Conservation (phyloP, 2,113 vertebrate species). For the Forbesichthys papilliferus region DNA sequence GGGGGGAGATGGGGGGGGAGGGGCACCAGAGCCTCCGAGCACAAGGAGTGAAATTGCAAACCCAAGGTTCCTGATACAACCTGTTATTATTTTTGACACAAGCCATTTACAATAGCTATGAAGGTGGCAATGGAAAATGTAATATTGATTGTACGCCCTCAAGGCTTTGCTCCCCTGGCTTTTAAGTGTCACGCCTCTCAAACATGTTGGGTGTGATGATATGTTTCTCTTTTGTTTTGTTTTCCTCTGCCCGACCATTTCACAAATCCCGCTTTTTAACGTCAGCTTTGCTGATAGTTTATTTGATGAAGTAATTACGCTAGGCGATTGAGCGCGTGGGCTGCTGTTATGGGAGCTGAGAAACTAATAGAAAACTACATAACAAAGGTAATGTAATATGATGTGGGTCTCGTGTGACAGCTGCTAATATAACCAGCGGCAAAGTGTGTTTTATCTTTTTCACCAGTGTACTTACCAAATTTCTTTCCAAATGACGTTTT, state of each 20-base stretch:
- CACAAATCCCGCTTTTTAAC: constrained; percentile 58
- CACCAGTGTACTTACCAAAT: constrained; percentile 62
- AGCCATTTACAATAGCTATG: constrained; percentile 85
- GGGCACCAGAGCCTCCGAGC: constrained; percentile 70
- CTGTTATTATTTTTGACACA: constrained; percentile 87
- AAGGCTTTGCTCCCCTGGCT: constrained; percentile 78
- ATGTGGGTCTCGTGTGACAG: constrained; percentile 64
- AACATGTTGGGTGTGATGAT: constrained; percentile 62
- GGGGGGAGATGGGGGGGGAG: constrained; percentile 33
- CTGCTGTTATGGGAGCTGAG: constrained; percentile 53
- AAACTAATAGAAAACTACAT: constrained; percentile 61
- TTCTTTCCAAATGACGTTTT: constrained; percentile 63
- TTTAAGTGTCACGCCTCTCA: constrained; percentile 69
- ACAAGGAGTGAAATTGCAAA: constrained; percentile 79
- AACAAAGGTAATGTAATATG: constrained; percentile 47
- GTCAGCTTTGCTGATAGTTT: constrained; percentile 52
- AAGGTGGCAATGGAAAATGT: constrained; percentile 85
- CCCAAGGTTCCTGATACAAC: constrained; percentile 83
- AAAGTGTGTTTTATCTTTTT: constrained; percentile 68
- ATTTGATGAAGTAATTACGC: constrained; percentile 70
- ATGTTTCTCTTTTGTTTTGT: constrained; percentile 60
- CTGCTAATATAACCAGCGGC: constrained; percentile 66
- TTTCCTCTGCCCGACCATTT: constrained; percentile 39
- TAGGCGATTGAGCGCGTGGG: constrained; percentile 50
- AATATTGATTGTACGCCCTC: constrained; percentile 83